Conservation (phyloP, 2,797 vertebrate species). For the Molossus alvarezi region DNA sequence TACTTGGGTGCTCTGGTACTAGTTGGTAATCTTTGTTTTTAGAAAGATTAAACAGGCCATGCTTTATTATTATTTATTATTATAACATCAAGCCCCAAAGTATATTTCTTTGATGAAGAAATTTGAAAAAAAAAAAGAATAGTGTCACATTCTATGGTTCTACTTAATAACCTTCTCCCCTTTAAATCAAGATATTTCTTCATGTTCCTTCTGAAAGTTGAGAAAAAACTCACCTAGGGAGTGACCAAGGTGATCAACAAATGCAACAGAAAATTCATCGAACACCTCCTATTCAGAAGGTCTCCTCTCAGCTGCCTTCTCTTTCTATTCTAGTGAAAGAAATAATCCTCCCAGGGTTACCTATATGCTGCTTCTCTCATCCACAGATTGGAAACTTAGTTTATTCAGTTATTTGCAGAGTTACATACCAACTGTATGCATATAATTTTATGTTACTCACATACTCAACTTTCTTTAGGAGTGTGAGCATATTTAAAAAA, state of each 20-base stretch:
- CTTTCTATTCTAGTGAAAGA: background rate
- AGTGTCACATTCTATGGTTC: background rate
- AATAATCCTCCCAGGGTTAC: background rate
- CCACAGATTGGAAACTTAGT: background rate
- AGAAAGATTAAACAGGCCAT: constrained; percentile 71
- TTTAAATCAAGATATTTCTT: constrained; percentile 49
- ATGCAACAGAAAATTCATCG: background rate
- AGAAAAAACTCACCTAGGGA: background rate
- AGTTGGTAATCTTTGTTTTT: constrained; percentile 58
- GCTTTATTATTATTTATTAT: constrained; percentile 53
- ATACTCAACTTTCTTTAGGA: background rate
- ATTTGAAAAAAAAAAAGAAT: constrained; percentile 15
- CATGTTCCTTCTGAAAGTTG: background rate
- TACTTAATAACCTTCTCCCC: background rate
- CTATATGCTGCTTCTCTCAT: background rate
- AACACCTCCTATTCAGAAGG: background rate
- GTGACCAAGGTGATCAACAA: background rate
- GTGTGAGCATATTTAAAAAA: background rate
- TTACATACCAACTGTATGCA: background rate
- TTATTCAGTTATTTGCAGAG: background rate
- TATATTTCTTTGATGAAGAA: constrained; percentile 67
- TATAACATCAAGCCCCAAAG: constrained; percentile 21
- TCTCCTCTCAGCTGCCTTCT: background rate
- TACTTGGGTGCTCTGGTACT: constrained; percentile 9
- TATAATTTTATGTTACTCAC: background rate